These are phyloP conservation scores for Brachystomella parvula DNA, from an alignment of 1,140 invertebrate species.

Conservation along the genomic window DNA sequence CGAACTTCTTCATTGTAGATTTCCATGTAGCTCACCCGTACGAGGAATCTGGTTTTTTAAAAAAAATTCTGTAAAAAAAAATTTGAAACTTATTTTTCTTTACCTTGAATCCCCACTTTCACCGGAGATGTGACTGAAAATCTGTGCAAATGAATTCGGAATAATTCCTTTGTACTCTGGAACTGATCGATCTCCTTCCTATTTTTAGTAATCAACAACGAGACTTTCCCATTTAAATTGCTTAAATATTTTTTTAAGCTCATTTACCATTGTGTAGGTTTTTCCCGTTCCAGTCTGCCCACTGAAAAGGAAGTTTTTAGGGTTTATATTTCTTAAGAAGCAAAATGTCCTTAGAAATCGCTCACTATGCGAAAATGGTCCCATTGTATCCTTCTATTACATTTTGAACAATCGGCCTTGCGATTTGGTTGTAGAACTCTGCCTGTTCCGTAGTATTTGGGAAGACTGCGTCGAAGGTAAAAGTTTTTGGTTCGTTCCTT, in stretches of 20 bases:
- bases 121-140: constrained; percentile 66
- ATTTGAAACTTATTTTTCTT: too few species aligned
- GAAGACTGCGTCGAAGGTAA: constrained; percentile 58
- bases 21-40: constrained; percentile 67
- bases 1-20: constrained; percentile 76
- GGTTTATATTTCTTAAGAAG: neutral
- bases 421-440: constrained; percentile 63
- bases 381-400: constrained; percentile 60
- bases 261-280: constrained; percentile 54
- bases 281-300: constrained; percentile 20
- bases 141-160: constrained; percentile 68
- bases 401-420: constrained; percentile 64
- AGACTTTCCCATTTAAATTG: neutral
- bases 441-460: constrained; percentile 45
- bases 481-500: constrained; percentile 59
- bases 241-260: neutral
- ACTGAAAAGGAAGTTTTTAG: neutral
- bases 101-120: constrained; percentile 61
- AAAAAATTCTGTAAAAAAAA: too few species aligned
- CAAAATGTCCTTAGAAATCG: constrained; percentile 42
- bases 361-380: constrained; percentile 71
- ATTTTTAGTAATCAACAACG: too few species aligned
- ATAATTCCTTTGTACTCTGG: constrained; percentile 81
- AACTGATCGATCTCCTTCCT: constrained; percentile 58
- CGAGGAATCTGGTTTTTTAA: constrained; percentile 57